These are phyloP conservation scores for Lepidurus arcticus DNA, from an alignment of 1,140 invertebrate genomes.

Conservation along the genomic window DNA sequence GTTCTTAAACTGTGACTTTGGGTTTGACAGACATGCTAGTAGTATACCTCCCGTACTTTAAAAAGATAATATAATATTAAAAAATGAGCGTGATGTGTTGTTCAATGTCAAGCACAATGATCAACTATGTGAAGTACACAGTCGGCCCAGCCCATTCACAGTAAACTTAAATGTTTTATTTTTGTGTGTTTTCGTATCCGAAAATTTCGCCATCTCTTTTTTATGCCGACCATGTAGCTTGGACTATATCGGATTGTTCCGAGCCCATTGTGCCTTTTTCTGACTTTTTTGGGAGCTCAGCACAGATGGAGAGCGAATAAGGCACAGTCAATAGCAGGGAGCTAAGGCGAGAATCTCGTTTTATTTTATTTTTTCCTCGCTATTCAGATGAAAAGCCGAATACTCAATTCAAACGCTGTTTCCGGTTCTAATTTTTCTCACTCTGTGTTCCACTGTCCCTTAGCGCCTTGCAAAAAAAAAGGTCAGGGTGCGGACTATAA, in stretches of 20 bases:
- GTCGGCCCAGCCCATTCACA: not conserved
- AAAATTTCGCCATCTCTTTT: not conserved
- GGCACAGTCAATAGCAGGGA: not conserved
- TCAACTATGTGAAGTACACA: no score
- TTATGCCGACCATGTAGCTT: not conserved
- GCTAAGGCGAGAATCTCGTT: not conserved
- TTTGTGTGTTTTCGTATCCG: not conserved
- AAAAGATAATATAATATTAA: no score
- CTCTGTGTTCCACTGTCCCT: not conserved
- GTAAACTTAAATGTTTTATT: not conserved
- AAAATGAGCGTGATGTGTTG: no score
- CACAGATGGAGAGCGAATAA: conserved; percentile 6
- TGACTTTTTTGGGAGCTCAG: not conserved
- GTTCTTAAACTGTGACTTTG: no score
- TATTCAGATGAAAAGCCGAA: not conserved
- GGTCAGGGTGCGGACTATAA: not conserved
- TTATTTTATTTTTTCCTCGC: not conserved
- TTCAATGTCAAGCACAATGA: no score
- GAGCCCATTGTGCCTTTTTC: not conserved
- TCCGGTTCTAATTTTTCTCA: conserved; percentile 19
- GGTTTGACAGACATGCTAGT: no score
- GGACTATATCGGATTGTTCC: not conserved
- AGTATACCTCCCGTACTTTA: no score
- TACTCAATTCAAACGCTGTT: conserved; percentile 14
- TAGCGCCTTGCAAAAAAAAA: not conserved